These are phyloP conservation scores for Hydra vulgaris DNA, from an alignment of 30 jellyfish, hydroid and myxozoan species.

Conservation along the genomic window DNA sequence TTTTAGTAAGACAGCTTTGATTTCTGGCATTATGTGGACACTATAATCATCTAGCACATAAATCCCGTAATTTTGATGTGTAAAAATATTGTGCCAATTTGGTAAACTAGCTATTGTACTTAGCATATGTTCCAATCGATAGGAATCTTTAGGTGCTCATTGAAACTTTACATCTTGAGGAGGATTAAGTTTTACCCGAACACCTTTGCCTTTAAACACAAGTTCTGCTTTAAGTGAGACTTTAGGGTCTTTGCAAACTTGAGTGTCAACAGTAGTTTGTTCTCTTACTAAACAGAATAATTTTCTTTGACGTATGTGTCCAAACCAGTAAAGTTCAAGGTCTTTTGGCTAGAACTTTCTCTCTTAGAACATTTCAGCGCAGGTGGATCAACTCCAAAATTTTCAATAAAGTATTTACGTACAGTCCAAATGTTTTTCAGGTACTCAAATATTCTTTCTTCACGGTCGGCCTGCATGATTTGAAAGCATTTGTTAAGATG, in stretches of 20 bases:
- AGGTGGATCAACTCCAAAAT: slow-evolving; percentile 69
- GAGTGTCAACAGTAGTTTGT: slow-evolving; percentile 25
- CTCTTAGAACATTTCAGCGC: slow-evolving; percentile 37
- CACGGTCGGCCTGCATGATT: slow-evolving; percentile 39
- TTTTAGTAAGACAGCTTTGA: slow-evolving; percentile 27
- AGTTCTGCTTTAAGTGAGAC: slow-evolving; percentile 19
- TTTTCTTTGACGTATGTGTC: slow-evolving; percentile 41
- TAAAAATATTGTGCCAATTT: slow-evolving; percentile 31
- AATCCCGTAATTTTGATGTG: slow-evolving; percentile 41
- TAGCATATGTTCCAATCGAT: slow-evolving; percentile 21
- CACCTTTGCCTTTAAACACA: slow-evolving; percentile 39
- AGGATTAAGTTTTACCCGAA: slow-evolving; percentile 26
- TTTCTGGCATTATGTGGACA: slow-evolving; percentile 62
- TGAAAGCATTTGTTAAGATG: slow-evolving; percentile 49
- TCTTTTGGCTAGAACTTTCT: slow-evolving; percentile 38
- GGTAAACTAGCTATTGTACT: slow-evolving; percentile 39
- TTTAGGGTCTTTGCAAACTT: slow-evolving; percentile 26
- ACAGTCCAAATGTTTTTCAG: slow-evolving; percentile 42
- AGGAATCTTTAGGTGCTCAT: slow-evolving; percentile 57
- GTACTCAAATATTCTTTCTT: slow-evolving; percentile 36
- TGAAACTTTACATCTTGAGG: slow-evolving; percentile 26
- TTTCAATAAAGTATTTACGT: slow-evolving; percentile 31
- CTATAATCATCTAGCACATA: slow-evolving; percentile 53
- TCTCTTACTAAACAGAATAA: slow-evolving; percentile 22
- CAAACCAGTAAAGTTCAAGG: slow-evolving; percentile 32